A percentile compares a stretch with the other conserved stretches of the same genome.
phyloP scores from a whole-genome alignment of 2,113 vertebrate genomes.

The Herpetotheres cachinnans region DNA sequence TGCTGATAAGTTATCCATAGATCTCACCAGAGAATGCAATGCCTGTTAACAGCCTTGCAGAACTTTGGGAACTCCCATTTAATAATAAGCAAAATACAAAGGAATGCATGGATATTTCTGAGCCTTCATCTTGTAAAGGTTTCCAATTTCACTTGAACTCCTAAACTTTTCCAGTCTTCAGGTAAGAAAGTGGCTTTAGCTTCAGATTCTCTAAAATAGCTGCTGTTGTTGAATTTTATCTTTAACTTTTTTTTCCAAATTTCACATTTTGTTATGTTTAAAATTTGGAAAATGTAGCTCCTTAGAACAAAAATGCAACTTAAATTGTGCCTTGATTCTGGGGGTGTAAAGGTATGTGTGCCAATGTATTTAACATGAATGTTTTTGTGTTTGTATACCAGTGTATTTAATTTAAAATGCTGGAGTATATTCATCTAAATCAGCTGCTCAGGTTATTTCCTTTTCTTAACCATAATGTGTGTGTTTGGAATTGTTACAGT shows the following conservation, averaged over 20 bases:
- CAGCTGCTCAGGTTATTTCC: neutral
- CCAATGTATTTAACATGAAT: neutral
- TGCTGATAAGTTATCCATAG: neutral
- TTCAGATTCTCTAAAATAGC: neutral
- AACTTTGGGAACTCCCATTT: neutral
- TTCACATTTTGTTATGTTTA: neutral
- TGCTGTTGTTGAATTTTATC: neutral
- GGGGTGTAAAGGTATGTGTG: accelerated
- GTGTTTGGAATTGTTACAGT: neutral
- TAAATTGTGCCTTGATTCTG: neutral
- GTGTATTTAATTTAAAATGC: neutral
- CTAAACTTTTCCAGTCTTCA: neutral
- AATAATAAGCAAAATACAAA: neutral
- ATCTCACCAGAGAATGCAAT: neutral
- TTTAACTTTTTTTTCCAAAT: neutral
- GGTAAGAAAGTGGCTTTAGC: neutral
- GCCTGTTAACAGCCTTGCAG: neutral
- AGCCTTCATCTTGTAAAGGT: neutral
- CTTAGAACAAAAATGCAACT: neutral
- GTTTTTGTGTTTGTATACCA: neutral
- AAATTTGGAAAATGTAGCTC: neutral
- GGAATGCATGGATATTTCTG: neutral
- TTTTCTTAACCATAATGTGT: neutral
- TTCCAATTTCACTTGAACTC: neutral
- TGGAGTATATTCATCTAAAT: neutral